phyloP scores from a whole-genome alignment of 64 coral and sea anemone genomes.

The Montipora capricornis region DNA sequence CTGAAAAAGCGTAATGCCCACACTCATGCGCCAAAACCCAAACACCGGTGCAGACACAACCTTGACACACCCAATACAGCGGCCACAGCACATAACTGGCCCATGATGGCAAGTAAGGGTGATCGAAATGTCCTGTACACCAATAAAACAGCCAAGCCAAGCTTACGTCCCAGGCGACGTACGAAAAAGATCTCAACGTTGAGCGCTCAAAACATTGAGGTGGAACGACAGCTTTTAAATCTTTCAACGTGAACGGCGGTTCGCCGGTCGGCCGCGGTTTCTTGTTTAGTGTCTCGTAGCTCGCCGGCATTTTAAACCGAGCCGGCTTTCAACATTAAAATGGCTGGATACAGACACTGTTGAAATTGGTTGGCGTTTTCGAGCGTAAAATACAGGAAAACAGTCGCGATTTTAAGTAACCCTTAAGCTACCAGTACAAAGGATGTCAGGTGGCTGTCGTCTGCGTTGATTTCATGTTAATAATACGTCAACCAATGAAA shows the following conservation, averaged over 20 bases:
- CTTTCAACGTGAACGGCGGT: constrained; percentile 72
- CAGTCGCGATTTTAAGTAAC: no score
- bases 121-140: constrained; percentile 52
- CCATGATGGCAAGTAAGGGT: constrained; percentile 46
- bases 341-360: neutral
- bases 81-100: constrained; percentile 60
- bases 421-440: no score
- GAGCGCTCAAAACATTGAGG: constrained; percentile 72
- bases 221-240: constrained; percentile 67
- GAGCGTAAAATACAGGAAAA: neutral
- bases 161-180: constrained; percentile 29
- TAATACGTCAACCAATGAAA: neutral
- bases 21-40: constrained; percentile 82
- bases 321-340: no score
- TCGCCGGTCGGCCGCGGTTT: constrained; percentile 36
- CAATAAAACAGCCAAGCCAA: constrained; percentile 40
- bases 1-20: constrained; percentile 77
- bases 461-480: neutral
- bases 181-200: constrained; percentile 61
- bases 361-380: no score
- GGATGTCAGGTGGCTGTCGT: neutral
- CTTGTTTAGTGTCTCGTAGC: constrained; percentile 62
- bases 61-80: constrained; percentile 72
- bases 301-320: constrained; percentile 31
- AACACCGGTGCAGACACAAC: constrained; percentile 65